These are phyloP conservation scores for Yponomeuta cagnagella DNA, from an alignment of 2,888 invertebrate species.

Conservation along the genomic window DNA sequence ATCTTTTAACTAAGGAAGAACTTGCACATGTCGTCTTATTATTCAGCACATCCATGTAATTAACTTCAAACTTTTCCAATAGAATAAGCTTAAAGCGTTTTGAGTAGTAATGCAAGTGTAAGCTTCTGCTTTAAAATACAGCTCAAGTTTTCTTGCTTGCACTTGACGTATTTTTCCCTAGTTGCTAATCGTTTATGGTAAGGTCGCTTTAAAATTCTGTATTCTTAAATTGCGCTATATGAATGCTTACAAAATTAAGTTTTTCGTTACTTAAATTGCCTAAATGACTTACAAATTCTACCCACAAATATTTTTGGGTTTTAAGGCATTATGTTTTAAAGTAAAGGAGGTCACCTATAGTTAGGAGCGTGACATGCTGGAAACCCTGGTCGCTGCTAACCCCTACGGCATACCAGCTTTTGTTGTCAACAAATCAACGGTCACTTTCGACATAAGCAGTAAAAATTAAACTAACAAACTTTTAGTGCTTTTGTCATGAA, in stretches of 20 bases:
- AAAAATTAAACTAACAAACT: constrained; percentile 16
- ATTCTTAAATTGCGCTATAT: too few species aligned
- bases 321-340: too few species aligned
- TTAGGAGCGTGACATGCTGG: too few species aligned
- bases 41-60: not conserved
- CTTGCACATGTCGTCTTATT: not conserved
- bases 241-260: too few species aligned
- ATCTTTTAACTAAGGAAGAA: not conserved
- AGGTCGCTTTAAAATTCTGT: too few species aligned
- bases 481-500: constrained; percentile 10
- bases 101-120: not conserved
- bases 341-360: too few species aligned
- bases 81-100: not conserved
- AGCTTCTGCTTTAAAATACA: not conserved
- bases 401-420: not conserved
- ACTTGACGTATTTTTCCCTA: not conserved
- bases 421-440: not conserved
- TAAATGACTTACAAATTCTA: too few species aligned
- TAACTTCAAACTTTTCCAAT: not conserved
- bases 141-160: not conserved
- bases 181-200: not conserved
- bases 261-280: too few species aligned
- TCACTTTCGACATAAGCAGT: not conserved
- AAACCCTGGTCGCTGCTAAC: too few species aligned
- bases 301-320: too few species aligned